Percentiles rank a stretch among this genome's conserved stretches.
These are phyloP conservation scores for Dromaius novaehollandiae DNA, from an alignment of 2,113 vertebrate species.

Conservation along the genomic window DNA sequence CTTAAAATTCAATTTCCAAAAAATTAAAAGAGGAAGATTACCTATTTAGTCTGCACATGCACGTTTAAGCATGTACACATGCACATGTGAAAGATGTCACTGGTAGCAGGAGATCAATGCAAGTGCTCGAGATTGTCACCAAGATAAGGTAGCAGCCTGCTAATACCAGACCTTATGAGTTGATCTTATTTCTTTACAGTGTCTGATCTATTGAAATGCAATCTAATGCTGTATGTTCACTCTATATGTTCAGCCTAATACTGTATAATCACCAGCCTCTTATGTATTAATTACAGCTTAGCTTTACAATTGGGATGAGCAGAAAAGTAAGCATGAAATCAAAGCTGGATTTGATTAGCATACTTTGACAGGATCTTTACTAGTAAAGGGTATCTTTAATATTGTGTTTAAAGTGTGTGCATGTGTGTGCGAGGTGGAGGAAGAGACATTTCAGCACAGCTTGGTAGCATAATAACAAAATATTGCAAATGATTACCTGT, in stretches of 20 bases:
- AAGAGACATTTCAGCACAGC: background rate
- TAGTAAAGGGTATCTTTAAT: slow-evolving; percentile 20
- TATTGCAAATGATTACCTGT: background rate
- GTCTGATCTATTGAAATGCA: slow-evolving; percentile 51
- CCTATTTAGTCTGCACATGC: background rate
- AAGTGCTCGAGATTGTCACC: slow-evolving; percentile 41
- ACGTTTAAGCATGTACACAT: accelerated
- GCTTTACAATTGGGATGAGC: slow-evolving; percentile 70
- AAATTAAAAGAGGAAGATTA: background rate
- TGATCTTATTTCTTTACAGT: slow-evolving; percentile 55
- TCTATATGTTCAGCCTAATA: slow-evolving; percentile 67
- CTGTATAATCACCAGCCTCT: slow-evolving; percentile 72
- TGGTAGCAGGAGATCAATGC: background rate
- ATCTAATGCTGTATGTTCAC: slow-evolving; percentile 57
- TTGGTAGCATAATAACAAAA: background rate
- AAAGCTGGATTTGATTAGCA: slow-evolving; percentile 74
- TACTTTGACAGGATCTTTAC: slow-evolving; percentile 65
- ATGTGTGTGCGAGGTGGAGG: background rate
- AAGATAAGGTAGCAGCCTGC: slow-evolving; percentile 45
- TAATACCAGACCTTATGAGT: slow-evolving; percentile 45
- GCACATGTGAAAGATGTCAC: background rate
- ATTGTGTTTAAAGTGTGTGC: background rate
- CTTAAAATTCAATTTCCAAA: background rate
- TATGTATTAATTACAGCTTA: slow-evolving; percentile 79
- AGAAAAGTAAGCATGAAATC: slow-evolving; percentile 74